Evolutionary conservation across 1,140 invertebrate genomes (phyloP).

Genomic region (Dufourea novaeangliae): DNA sequence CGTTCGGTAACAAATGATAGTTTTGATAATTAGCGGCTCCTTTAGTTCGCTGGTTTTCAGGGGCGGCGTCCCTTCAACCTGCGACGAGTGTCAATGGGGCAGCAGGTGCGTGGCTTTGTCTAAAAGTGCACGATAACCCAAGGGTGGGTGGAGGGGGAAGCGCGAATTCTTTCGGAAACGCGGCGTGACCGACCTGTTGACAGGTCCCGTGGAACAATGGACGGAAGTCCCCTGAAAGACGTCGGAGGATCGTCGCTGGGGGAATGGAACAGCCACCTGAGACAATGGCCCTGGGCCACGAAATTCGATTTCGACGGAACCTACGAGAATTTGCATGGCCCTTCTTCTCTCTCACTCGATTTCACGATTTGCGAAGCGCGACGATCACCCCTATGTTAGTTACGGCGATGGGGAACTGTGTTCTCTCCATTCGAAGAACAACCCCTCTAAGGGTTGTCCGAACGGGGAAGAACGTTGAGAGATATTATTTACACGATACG

Average conservation of each 20-base stretch:
- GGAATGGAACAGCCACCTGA: constrained; percentile 7
- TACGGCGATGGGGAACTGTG: not conserved
- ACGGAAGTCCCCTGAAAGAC: constrained; percentile 20
- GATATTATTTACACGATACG: not conserved
- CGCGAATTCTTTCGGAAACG: constrained; percentile 52
- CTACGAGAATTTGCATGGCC: constrained; percentile 10
- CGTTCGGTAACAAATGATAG: constrained; percentile 58
- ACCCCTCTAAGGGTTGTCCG: not conserved
- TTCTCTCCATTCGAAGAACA: not conserved
- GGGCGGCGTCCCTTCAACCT: constrained; percentile 35
- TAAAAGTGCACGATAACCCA: constrained; percentile 66
- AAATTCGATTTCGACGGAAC: constrained; percentile 28
- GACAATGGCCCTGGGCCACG: constrained; percentile 32
- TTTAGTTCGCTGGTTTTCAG: constrained; percentile 31
- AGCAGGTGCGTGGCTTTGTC: constrained; percentile 63
- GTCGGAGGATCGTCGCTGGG: not conserved
- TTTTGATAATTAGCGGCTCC: constrained; percentile 62
- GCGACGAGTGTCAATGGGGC: constrained; percentile 64
- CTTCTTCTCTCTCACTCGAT: not conserved
- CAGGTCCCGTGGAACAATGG: constrained; percentile 52
- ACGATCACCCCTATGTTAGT: not conserved
- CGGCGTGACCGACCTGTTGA: constrained; percentile 59
- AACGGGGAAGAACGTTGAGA: not conserved
- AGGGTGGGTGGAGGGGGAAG: no score
- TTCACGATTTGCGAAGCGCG: not conserved